Evolutionary conservation across 2,797 vertebrate genomes (phyloP), one percentile per base, ranked within the genome.

Genomic region (Eulemur mongoz): DNA sequence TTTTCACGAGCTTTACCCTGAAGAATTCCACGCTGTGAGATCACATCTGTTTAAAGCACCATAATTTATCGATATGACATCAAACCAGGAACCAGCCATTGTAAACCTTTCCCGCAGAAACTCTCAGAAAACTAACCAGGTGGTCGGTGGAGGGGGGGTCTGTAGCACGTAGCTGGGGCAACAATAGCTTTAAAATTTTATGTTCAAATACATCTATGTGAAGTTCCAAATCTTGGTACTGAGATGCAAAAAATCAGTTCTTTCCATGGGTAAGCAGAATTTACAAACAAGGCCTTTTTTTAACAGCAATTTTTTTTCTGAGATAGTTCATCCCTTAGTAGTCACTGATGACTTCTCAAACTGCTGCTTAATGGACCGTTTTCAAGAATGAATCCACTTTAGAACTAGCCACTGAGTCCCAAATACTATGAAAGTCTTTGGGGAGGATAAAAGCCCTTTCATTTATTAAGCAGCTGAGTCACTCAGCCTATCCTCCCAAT

Each of bases 11-110:
- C 95, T 97, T 97, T 98, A 95, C 97, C 98, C 98, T 97, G 95
- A 97, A 98, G 97, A 97, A 97, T 97, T 98, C 97, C 96, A 94
- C 15, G 4, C 95, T 96, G 94, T 89, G 91, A 96, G 96, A 97
- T 97, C 97, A 96, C 98, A 97, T 98, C 97, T 98, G 98, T 97
- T 98, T 98, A 97, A 98, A 98, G 96, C 97, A 95, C 94, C 95
- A 97, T 98, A 96, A 98, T 98, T 98, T 98, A 98, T 97, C 94
- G 96, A 96, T 87, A 93, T 97, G 98, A 98, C 98, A 98, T 96
- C 97, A 95, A 98, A 97, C 96, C 65, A 94, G 91, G 96, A 97
- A 85, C 81, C 96, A 98, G 95, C 94, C 93, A 96, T 96, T 98
- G 92, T 97, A 97, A 98, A 97, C 96, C 94, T 97, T 98, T 97